phyloP scores from a whole-genome alignment of 2,797 vertebrate species.

The Notolabrus celidotus region DNA sequence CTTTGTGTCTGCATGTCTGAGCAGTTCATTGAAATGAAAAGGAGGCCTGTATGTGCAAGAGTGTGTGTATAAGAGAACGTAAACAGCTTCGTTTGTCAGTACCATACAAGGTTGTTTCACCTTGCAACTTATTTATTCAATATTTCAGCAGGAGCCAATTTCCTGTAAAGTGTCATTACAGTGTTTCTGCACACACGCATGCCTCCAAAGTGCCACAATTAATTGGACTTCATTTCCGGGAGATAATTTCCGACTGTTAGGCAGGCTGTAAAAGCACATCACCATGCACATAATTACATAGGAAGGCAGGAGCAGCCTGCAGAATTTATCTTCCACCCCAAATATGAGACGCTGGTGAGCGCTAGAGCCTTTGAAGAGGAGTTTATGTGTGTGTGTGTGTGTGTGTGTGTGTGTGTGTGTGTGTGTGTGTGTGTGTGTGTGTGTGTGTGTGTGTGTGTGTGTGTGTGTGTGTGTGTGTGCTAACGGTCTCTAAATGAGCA shows the following conservation, averaged over 20 bases:
- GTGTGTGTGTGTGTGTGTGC: slow-evolving; percentile 32
- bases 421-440: slow-evolving; percentile 62
- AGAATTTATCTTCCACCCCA: slow-evolving; percentile 84
- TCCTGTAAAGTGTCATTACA: slow-evolving; percentile 84
- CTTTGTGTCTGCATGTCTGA: neutral
- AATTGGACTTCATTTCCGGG: slow-evolving; percentile 87
- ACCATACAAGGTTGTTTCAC: slow-evolving; percentile 71
- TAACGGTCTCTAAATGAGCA: slow-evolving; percentile 72
- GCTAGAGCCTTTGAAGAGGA: slow-evolving; percentile 76
- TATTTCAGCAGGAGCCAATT: slow-evolving; percentile 84
- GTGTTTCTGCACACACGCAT: slow-evolving; percentile 77
- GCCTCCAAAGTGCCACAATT: slow-evolving; percentile 85
- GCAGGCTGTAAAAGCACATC: slow-evolving; percentile 87
- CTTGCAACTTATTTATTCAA: slow-evolving; percentile 73
- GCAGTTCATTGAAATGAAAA: slow-evolving; percentile 2
- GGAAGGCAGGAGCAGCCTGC: slow-evolving; percentile 76
- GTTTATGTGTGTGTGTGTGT: slow-evolving; percentile 62
- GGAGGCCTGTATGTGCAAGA: slow-evolving; percentile 4
- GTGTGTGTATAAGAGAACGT: slow-evolving; percentile 5
- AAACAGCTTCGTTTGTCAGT: slow-evolving; percentile 58
- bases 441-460: slow-evolving; percentile 41
- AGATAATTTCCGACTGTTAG: slow-evolving; percentile 88
- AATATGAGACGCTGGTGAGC: slow-evolving; percentile 74
- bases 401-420: neutral
- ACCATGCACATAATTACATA: slow-evolving; percentile 85